Conservation (phyloP, 1,140 invertebrate genomes). For the Lysiphlebus fabarum region DNA sequence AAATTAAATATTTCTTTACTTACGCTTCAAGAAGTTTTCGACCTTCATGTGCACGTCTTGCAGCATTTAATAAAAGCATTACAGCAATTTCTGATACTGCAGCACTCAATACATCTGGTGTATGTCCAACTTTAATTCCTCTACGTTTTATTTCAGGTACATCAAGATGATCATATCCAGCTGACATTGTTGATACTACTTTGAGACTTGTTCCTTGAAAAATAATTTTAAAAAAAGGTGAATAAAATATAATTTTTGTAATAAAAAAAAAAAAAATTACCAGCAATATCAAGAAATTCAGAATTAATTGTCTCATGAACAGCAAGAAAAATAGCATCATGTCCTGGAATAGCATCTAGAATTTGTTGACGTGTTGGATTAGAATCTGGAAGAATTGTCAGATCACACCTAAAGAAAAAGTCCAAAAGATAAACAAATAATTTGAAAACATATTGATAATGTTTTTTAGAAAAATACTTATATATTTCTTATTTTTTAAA, state of each 20-base stretch:
- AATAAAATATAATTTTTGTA: neutral
- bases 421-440: conserved; percentile 8
- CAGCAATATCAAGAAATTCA: conserved; percentile 42
- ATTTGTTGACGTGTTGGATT: conserved; percentile 30
- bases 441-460: conserved; percentile 2
- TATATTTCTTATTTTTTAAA: conserved; percentile 7
- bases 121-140: conserved; percentile 72
- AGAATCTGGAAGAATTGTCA: conserved; percentile 37
- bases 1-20: conserved; percentile 24
- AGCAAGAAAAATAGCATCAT: conserved; percentile 42
- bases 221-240: neutral
- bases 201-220: conserved; percentile 61
- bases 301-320: conserved; percentile 35
- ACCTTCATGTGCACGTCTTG: conserved; percentile 73
- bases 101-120: conserved; percentile 74
- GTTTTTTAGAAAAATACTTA: neutral
- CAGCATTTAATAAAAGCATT: conserved; percentile 69
- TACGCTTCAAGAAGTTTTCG: conserved; percentile 64
- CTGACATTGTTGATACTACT: conserved; percentile 70
- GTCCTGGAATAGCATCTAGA: conserved; percentile 36
- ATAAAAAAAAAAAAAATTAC: conserved; percentile 27
- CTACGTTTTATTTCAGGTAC: conserved; percentile 63
- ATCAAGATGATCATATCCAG: conserved; percentile 76
- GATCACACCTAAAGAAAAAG: conserved; percentile 36
- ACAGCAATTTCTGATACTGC: conserved; percentile 83